These are phyloP conservation scores for Clusia tigrina DNA, from an alignment of 2,888 invertebrate species.

Conservation along the genomic window DNA sequence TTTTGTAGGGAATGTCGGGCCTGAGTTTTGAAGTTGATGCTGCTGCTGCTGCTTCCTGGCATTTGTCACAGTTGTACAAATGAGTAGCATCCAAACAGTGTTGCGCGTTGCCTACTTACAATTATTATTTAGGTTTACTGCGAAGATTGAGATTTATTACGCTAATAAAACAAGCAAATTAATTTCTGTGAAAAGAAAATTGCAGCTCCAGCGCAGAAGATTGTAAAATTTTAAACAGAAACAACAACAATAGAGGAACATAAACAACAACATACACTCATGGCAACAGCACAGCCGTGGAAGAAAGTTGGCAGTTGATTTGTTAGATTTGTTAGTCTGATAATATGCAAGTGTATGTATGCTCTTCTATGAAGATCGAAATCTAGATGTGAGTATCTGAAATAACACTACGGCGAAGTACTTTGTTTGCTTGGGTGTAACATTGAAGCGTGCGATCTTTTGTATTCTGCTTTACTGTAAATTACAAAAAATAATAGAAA, in stretches of 20 bases:
- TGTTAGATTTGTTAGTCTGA: slow-evolving; percentile 43
- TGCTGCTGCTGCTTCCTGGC: not conserved
- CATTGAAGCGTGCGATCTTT: slow-evolving; percentile 6
- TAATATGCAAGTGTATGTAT: not conserved
- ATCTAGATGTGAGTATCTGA: not conserved
- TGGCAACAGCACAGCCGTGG: not conserved
- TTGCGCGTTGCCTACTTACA: not conserved
- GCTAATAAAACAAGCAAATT: too few species aligned
- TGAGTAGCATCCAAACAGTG: not conserved
- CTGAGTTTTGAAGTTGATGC: not conserved
- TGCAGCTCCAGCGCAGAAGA: too few species aligned
- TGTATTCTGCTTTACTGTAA: slow-evolving; percentile 12
- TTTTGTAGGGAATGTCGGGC: too few species aligned
- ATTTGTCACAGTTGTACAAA: not conserved
- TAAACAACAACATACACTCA: not conserved
- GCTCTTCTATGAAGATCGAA: not conserved
- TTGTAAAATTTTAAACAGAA: too few species aligned
- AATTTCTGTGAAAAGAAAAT: too few species aligned
- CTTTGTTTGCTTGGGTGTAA: not conserved
- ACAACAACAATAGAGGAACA: not conserved
- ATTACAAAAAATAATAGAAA: slow-evolving; percentile 2
- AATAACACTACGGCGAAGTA: too few species aligned
- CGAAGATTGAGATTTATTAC: not conserved
- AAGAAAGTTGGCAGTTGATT: slow-evolving; percentile 52
- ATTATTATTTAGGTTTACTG: not conserved